Evolutionary conservation across 2,888 invertebrate species (phyloP).

Genomic region (Trichacis sp.): DNA sequence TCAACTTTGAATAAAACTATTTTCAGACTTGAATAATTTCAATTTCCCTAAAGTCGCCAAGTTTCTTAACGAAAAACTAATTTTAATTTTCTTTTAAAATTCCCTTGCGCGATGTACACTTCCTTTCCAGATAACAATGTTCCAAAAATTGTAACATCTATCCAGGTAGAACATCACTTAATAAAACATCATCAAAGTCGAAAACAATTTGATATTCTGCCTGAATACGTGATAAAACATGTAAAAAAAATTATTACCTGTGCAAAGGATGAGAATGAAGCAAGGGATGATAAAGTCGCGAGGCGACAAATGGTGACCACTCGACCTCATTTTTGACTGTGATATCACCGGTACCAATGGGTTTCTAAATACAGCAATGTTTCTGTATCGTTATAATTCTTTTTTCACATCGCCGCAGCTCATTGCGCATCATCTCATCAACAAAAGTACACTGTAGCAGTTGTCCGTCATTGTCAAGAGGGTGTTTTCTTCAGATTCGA

Average conservation of each 20-base stretch:
- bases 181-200: too few species aligned
- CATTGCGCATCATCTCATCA: slow-evolving; percentile 4
- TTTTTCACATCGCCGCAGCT: slow-evolving; percentile 10
- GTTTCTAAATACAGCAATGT: not conserved
- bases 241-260: slow-evolving; percentile 45
- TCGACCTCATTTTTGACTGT: slow-evolving; percentile 50
- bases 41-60: too few species aligned
- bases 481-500: not conserved
- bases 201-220: too few species aligned
- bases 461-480: not conserved
- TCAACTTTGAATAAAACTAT: too few species aligned
- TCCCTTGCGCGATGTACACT: too few species aligned
- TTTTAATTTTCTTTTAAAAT: too few species aligned
- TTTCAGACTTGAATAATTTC: too few species aligned
- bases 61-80: too few species aligned
- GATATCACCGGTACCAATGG: slow-evolving; percentile 4
- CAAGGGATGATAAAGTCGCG: slow-evolving; percentile 31
- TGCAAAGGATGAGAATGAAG: slow-evolving; percentile 38
- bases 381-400: slow-evolving; percentile 6
- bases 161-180: too few species aligned
- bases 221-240: too few species aligned
- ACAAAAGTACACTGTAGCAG: not conserved
- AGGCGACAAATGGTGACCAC: slow-evolving; percentile 26
- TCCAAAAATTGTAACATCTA: too few species aligned
- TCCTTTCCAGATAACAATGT: too few species aligned